Percentiles rank a stretch among this genome's conserved stretches.
These are phyloP conservation scores for Glyptemys insculpta DNA, from an alignment of 2,797 vertebrate genomes.

Conservation along the genomic window DNA sequence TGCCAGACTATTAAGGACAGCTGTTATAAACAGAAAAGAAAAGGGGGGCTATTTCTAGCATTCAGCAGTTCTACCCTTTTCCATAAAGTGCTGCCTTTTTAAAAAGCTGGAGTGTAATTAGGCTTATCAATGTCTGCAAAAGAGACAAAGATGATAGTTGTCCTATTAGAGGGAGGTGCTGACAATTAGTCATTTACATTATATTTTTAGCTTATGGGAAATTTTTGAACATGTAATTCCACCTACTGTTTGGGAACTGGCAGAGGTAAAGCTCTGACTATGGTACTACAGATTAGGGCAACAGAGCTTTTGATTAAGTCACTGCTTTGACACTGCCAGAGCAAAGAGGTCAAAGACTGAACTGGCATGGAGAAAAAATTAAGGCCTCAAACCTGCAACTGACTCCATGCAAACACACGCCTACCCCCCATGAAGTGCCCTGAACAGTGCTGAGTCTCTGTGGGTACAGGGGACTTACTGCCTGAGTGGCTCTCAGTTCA, in stretches of 20 bases:
- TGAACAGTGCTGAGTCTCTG: background rate
- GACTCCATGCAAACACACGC: background rate
- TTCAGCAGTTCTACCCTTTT: background rate
- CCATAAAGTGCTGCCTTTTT: background rate
- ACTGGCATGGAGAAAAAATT: background rate
- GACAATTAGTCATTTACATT: background rate
- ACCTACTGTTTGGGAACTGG: background rate
- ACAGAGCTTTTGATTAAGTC: background rate
- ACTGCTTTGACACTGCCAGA: background rate
- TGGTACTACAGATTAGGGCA: background rate
- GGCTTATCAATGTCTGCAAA: background rate
- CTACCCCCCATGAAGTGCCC: too few relatives aligned
- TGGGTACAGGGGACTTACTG: background rate
- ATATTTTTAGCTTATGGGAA: background rate
- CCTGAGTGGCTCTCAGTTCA: background rate
- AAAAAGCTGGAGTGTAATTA: background rate
- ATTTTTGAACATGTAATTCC: background rate
- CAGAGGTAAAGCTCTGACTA: background rate
- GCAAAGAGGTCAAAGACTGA: background rate
- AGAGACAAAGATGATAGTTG: accelerated
- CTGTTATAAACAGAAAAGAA: background rate
- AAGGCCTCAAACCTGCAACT: background rate
- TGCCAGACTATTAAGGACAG: background rate
- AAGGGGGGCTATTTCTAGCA: background rate
- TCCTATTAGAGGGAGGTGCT: background rate